Percentiles rank a stretch among this genome's conserved stretches.
Conservation (phyloP, 2,888 invertebrate species). For the Julus scandinavius region DNA sequence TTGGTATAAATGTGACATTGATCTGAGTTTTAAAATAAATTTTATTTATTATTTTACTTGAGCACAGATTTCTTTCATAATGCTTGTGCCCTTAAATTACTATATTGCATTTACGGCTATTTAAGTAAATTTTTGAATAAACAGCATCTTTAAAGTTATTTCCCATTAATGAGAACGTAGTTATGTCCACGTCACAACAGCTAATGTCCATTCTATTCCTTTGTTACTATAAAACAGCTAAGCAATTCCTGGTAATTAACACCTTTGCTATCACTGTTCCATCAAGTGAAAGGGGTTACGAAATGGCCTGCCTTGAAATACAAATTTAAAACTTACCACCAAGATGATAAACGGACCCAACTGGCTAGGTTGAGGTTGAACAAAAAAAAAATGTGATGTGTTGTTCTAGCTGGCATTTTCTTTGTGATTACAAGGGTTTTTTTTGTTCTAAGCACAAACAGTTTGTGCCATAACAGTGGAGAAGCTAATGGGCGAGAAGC, state of each 20-base stretch:
- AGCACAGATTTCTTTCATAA: not conserved
- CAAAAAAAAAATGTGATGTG: constrained; percentile 44
- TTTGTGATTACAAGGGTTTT: not conserved
- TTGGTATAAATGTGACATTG: not conserved
- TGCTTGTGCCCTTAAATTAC: not conserved
- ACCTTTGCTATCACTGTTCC: not conserved
- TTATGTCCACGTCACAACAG: not conserved
- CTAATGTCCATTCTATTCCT: not conserved
- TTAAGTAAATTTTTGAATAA: not conserved
- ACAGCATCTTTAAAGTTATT: not conserved
- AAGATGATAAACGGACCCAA: constrained; percentile 38
- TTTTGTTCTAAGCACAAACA: not conserved
- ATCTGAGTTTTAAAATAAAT: not conserved
- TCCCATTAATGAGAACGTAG: not conserved
- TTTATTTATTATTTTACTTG: not conserved
- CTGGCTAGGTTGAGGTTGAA: constrained; percentile 34
- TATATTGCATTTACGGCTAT: not conserved
- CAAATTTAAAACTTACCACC: constrained; percentile 45
- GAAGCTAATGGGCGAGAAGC: constrained; percentile 15
- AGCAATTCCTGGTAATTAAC: not conserved
- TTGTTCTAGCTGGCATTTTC: constrained; percentile 43
- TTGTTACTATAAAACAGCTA: not conserved
- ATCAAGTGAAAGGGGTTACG: constrained; percentile 17
- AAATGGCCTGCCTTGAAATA: constrained; percentile 40
- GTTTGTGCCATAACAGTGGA: constrained; percentile 36